phyloP scores from a whole-genome alignment of 2,888 invertebrate species.

The Orchesella flavescens region DNA sequence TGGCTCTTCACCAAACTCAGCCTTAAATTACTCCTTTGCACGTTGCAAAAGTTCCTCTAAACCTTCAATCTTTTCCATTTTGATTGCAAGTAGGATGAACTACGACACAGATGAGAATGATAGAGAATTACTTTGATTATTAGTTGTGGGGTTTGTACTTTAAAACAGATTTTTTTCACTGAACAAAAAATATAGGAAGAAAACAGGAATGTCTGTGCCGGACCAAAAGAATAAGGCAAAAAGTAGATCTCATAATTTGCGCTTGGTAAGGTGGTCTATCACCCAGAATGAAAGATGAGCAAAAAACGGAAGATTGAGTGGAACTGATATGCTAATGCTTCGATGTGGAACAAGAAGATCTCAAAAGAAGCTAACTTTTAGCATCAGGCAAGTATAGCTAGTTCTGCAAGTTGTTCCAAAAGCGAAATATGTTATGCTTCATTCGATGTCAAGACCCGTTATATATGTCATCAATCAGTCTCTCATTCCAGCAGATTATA shows the following conservation, averaged over 20 bases:
- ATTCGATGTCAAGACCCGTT: too few relatives aligned
- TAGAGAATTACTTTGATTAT: neutral
- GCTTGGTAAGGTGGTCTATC: neutral
- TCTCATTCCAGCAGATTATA: too few relatives aligned
- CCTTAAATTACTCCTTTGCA: slow-evolving; percentile 62
- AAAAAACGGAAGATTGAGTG: too few relatives aligned
- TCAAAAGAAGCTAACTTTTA: too few relatives aligned
- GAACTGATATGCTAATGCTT: too few relatives aligned
- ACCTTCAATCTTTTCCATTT: slow-evolving; percentile 52
- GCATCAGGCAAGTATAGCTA: too few relatives aligned
- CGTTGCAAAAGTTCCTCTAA: slow-evolving; percentile 55
- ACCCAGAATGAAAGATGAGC: too few relatives aligned
- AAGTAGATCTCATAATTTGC: neutral
- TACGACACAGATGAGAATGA: neutral
- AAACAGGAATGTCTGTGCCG: neutral
- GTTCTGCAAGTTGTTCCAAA: too few relatives aligned
- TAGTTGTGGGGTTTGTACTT: neutral
- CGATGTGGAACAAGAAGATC: too few relatives aligned
- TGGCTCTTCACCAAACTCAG: slow-evolving; percentile 64
- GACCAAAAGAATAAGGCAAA: neutral
- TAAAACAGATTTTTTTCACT: neutral
- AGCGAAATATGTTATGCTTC: too few relatives aligned
- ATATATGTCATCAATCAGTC: too few relatives aligned
- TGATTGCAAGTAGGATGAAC: neutral
- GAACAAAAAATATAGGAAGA: neutral